Conservation (phyloP, 1,140 invertebrate species). For the Xylocopa sonorina region DNA sequence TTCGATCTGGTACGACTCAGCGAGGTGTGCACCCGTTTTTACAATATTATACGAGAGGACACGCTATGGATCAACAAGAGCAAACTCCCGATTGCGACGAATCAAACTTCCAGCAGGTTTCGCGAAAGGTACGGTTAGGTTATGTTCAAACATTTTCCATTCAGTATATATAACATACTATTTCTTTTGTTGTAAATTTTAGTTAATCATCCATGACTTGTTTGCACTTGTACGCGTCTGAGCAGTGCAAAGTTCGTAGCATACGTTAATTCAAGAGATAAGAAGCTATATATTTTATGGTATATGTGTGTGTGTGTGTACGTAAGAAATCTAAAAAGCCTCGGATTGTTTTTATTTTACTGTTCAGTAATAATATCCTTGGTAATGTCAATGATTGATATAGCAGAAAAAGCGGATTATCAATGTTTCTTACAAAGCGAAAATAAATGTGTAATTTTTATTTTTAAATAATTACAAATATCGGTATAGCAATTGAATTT, state of each 20-base stretch:
- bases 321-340: neutral
- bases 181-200: neutral
- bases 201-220: neutral
- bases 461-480: too few species aligned
- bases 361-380: neutral
- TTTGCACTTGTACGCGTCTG: neutral
- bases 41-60: constrained; percentile 68
- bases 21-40: constrained; percentile 76
- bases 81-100: constrained; percentile 73
- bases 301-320: too few species aligned
- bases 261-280: neutral
- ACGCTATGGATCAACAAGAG: constrained; percentile 73
- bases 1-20: constrained; percentile 75
- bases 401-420: neutral
- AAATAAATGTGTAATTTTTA: too few species aligned
- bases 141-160: constrained; percentile 57
- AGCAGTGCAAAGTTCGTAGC: neutral
- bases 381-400: neutral
- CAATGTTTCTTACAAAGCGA: neutral
- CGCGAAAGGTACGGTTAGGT: constrained; percentile 72
- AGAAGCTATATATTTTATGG: neutral
- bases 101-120: constrained; percentile 75
- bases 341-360: too few species aligned
- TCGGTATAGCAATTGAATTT: too few species aligned
- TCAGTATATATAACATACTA: neutral